These are phyloP conservation scores for Ptychochromis oligacanthus DNA, from an alignment of 2,113 vertebrate species.

Conservation along the genomic window DNA sequence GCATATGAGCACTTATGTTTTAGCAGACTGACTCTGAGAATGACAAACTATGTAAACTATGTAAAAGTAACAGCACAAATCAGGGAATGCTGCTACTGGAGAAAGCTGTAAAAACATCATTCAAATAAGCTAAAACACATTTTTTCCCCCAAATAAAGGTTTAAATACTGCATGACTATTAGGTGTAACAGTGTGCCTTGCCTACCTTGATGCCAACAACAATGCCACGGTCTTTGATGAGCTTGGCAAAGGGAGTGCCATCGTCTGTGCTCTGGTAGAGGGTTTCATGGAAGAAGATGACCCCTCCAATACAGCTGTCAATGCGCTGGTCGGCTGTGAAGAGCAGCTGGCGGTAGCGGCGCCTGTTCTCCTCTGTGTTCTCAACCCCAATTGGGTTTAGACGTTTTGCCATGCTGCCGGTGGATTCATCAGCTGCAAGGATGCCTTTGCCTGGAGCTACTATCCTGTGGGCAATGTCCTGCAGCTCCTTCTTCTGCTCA, in stretches of 20 bases:
- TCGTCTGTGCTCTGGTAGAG: constrained; percentile 95
- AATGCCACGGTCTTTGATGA: constrained; percentile 93
- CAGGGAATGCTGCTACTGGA: not conserved
- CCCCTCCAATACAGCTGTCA: constrained; percentile 91
- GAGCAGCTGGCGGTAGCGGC: constrained; percentile 94
- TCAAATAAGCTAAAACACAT: not conserved
- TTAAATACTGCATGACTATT: not conserved
- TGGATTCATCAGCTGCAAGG: constrained; percentile 96
- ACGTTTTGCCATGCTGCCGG: constrained; percentile 97
- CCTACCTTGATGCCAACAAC: constrained; percentile 96
- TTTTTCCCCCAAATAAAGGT: not conserved
- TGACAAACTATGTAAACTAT: not conserved
- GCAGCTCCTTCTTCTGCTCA: constrained; percentile 96
- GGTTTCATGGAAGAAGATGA: constrained; percentile 99
- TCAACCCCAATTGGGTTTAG: constrained; percentile 95
- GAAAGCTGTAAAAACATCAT: not conserved
- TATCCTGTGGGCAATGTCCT: constrained; percentile 90
- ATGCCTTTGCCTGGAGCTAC: constrained; percentile 95
- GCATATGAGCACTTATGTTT: not conserved
- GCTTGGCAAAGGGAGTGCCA: constrained; percentile 85
- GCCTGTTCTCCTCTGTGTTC: constrained; percentile 96
- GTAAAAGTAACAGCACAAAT: not conserved
- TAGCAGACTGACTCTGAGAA: not conserved
- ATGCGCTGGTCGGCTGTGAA: constrained; percentile 92
- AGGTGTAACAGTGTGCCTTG: no score